Percentiles rank a stretch among this genome's conserved stretches.
Conservation (phyloP, 2,888 invertebrate species). For the Crioceris asparagi region DNA sequence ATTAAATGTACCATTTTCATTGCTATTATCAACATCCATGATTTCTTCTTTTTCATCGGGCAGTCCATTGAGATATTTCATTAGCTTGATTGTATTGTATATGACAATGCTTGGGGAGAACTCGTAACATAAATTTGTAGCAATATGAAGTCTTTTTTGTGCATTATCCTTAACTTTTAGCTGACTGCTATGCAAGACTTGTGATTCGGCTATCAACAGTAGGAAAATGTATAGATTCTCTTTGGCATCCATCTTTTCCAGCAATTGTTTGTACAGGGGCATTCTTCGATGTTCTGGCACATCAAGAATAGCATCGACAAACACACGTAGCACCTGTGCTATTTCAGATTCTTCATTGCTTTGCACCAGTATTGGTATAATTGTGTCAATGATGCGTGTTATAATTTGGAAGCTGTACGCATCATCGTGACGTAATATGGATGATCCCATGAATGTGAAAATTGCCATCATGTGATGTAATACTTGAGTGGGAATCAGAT, state of each 20-base stretch:
- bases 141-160: conserved; percentile 53
- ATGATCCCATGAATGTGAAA: conserved; percentile 96
- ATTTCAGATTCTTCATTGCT: conserved; percentile 32
- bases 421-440: conserved; percentile 86
- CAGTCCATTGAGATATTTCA: conserved; percentile 53
- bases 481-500: conserved; percentile 71
- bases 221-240: conserved; percentile 63
- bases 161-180: conserved; percentile 23
- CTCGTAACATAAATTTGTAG: conserved; percentile 52
- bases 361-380: conserved; percentile 67
- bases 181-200: conserved; percentile 47
- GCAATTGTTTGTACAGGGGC: conserved; percentile 67
- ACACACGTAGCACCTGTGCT: conserved; percentile 67
- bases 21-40: conserved; percentile 32
- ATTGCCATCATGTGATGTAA: conserved; percentile 91
- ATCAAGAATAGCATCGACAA: conserved; percentile 82
- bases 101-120: conserved; percentile 55
- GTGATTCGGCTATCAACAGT: conserved; percentile 59
- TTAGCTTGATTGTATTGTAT: conserved; percentile 53
- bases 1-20: conserved; percentile 47
- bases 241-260: conserved; percentile 57
- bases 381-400: conserved; percentile 75
- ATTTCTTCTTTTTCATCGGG: conserved; percentile 51
- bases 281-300: conserved; percentile 86
- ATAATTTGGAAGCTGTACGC: conserved; percentile 79